Conservation (phyloP, 1,140 invertebrate species). For the Anagrus nilaparvatae region DNA sequence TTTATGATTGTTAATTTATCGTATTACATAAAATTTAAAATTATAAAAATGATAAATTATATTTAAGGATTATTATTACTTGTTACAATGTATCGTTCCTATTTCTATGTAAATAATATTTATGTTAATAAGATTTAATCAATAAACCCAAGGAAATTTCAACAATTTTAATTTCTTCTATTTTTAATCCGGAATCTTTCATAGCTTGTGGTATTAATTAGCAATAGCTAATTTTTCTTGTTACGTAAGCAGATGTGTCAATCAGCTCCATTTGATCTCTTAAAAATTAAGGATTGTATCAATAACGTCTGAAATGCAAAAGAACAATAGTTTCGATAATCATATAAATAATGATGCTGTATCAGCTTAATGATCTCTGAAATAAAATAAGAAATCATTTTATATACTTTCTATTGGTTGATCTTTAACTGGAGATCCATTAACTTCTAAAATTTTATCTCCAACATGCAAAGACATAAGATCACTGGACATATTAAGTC, state of each 20-base stretch:
- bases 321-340: slow-evolving; percentile 92
- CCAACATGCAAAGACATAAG: slow-evolving; percentile 79
- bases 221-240: slow-evolving; percentile 95
- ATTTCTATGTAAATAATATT: no score
- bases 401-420: slow-evolving; percentile 67
- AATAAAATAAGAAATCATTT: slow-evolving; percentile 31
- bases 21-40: no score
- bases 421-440: slow-evolving; percentile 76
- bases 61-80: no score
- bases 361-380: slow-evolving; percentile 84
- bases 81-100: no score
- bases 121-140: slow-evolving; percentile 89
- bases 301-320: slow-evolving; percentile 94
- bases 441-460: slow-evolving; percentile 84
- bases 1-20: no score
- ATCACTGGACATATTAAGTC: slow-evolving; percentile 70
- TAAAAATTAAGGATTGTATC: slow-evolving; percentile 96
- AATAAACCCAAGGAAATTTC: slow-evolving; percentile 66
- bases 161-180: slow-evolving; percentile 61
- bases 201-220: slow-evolving; percentile 83
- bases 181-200: slow-evolving; percentile 66
- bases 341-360: slow-evolving; percentile 93
- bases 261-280: slow-evolving; percentile 99
- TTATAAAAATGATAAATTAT: no score
- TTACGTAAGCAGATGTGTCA: slow-evolving; percentile 97